Evolutionary conservation across 2,888 invertebrate genomes (phyloP).

Genomic region (Nephrotoma flavescens): DNA sequence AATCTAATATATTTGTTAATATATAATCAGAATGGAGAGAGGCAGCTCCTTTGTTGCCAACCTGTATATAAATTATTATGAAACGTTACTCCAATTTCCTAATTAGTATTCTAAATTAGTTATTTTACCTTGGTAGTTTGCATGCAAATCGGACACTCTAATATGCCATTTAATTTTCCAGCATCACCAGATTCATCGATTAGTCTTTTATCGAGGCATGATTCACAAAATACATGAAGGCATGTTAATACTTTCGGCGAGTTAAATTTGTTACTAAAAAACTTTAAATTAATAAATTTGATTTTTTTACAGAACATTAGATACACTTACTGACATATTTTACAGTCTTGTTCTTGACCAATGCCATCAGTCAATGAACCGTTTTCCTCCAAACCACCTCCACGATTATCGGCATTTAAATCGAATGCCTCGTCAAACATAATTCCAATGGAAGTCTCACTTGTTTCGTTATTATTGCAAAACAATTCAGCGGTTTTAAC

Average conservation of each 20-base stretch:
- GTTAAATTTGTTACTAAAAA: slow-evolving; percentile 49
- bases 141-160: slow-evolving; percentile 68
- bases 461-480: slow-evolving; percentile 9
- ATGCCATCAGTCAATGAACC: slow-evolving; percentile 25
- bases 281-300: not conserved
- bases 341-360: slow-evolving; percentile 43
- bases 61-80: slow-evolving; percentile 28
- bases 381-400: slow-evolving; percentile 28
- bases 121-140: slow-evolving; percentile 62
- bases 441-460: slow-evolving; percentile 10
- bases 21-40: slow-evolving; percentile 78
- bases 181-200: slow-evolving; percentile 55
- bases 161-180: slow-evolving; percentile 44
- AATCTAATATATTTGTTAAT: slow-evolving; percentile 68
- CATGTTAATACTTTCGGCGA: slow-evolving; percentile 81
- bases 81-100: not conserved
- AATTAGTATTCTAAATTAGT: not conserved
- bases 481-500: not conserved
- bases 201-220: slow-evolving; percentile 71
- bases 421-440: slow-evolving; percentile 25
- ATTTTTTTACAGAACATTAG: not conserved
- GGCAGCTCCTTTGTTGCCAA: slow-evolving; percentile 59
- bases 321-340: slow-evolving; percentile 45
- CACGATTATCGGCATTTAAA: slow-evolving; percentile 15
- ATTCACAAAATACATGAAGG: slow-evolving; percentile 90